Percentiles rank a stretch among this genome's conserved stretches.
Evolutionary conservation across 2,113 vertebrate species (phyloP).

Genomic region (Chaetura pelagica): DNA sequence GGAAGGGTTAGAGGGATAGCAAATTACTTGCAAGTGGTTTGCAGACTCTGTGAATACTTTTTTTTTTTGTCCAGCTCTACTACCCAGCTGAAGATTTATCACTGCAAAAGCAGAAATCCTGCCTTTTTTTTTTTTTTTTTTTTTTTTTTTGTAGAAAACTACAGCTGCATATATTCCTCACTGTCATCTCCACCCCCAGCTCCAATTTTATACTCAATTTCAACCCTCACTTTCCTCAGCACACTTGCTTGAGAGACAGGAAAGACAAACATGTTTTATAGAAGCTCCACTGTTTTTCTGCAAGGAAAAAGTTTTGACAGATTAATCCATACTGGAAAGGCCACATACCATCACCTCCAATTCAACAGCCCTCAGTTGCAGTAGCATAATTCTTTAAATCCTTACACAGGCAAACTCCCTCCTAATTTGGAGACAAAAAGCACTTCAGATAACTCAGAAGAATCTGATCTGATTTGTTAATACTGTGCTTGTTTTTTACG

Average conservation of each 20-base stretch:
- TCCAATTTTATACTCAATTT: not conserved
- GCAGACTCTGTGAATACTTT: not conserved
- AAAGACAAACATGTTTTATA: not conserved
- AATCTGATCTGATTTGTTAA: not conserved
- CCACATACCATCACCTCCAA: not conserved
- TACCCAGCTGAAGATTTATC: not conserved
- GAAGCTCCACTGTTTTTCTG: not conserved
- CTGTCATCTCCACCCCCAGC: not conserved
- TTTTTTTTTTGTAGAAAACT: not conserved
- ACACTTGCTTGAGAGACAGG: not conserved
- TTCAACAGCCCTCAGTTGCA: not conserved
- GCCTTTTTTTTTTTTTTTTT: no score
- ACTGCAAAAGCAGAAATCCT: not conserved
- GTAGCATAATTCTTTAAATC: not conserved
- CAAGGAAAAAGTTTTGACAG: not conserved
- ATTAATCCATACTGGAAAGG: fast-evolving
- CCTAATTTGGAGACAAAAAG: not conserved
- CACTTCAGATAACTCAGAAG: not conserved
- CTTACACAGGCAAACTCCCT: not conserved
- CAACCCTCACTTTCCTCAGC: not conserved
- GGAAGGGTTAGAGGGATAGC: not conserved
- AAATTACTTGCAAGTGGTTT: conserved; percentile 20
- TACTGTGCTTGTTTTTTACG: not conserved
- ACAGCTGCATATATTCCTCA: not conserved
- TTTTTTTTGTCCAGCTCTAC: not conserved